Conservation (phyloP, 92 coral and sea anemone species). For the Phenganax subtilis region DNA sequence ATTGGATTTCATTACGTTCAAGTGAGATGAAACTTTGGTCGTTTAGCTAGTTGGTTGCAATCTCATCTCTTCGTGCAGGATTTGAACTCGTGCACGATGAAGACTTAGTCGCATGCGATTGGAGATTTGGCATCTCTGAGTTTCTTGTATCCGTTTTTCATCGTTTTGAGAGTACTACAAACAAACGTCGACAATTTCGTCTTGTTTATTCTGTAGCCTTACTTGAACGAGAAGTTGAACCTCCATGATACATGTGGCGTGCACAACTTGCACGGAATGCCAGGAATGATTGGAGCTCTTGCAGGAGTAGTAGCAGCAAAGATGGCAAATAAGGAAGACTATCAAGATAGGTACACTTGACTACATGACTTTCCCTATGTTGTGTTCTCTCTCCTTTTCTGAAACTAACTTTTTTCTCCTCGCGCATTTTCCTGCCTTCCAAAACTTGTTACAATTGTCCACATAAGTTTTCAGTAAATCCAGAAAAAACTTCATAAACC, state of each 20-base stretch:
- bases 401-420: no score
- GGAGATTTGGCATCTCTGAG: no score
- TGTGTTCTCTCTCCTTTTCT: no score
- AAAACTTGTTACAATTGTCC: no score
- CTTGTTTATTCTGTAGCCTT: slow-evolving; percentile 11
- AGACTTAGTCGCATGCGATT: neutral
- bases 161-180: no score
- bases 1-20: slow-evolving; percentile 21
- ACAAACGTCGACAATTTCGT: neutral
- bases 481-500: no score
- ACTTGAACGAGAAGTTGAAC: slow-evolving; percentile 8
- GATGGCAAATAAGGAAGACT: neutral
- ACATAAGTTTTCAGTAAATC: no score
- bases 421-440: no score
- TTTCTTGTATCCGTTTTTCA: no score
- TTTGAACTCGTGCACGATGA: no score
- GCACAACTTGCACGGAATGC: slow-evolving; percentile 37
- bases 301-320: slow-evolving; percentile 27
- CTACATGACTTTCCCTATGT: neutral
- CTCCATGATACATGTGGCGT: slow-evolving; percentile 37
- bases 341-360: neutral
- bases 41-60: neutral
- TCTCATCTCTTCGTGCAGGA: no score
- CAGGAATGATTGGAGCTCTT: slow-evolving; percentile 13
- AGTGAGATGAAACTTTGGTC: neutral